Percentiles rank a stretch among this genome's conserved stretches.
Conservation (phyloP, 2,797 vertebrate genomes). For the Coluber constrictor region DNA sequence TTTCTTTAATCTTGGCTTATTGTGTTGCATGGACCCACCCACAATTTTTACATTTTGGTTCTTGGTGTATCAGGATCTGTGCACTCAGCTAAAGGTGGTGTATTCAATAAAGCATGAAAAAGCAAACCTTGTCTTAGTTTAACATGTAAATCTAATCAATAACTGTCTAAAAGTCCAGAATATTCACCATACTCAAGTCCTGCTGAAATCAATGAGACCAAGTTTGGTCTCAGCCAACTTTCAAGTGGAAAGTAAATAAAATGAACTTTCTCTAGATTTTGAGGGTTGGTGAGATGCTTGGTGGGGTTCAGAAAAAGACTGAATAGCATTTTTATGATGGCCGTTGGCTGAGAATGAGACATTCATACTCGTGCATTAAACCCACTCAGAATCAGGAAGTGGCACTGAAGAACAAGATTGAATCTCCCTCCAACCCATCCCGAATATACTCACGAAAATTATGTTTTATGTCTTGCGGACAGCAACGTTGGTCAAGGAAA, state of each 20-base stretch:
- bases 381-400: not conserved
- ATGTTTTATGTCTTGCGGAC: not conserved
- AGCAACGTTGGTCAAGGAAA: not conserved
- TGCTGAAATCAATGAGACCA: not conserved
- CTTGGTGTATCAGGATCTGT: not conserved
- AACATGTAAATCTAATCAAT: not conserved
- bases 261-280: not conserved
- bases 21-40: not conserved
- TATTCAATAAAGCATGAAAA: not conserved
- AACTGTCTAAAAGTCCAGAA: not conserved
- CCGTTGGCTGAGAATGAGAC: not conserved
- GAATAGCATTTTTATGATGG: not conserved
- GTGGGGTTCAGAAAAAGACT: not conserved
- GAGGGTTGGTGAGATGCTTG: not conserved
- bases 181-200: not conserved
- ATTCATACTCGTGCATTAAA: not conserved
- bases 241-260: not conserved
- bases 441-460: not conserved
- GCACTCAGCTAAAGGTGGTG: not conserved
- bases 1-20: not conserved
- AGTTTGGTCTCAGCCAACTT: not conserved
- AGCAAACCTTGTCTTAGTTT: not conserved
- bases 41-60: not conserved
- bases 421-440: not conserved
- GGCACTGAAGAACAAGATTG: not conserved